These are phyloP conservation scores for Cenopis cana DNA, from an alignment of 2,888 invertebrate genomes.

Conservation along the genomic window DNA sequence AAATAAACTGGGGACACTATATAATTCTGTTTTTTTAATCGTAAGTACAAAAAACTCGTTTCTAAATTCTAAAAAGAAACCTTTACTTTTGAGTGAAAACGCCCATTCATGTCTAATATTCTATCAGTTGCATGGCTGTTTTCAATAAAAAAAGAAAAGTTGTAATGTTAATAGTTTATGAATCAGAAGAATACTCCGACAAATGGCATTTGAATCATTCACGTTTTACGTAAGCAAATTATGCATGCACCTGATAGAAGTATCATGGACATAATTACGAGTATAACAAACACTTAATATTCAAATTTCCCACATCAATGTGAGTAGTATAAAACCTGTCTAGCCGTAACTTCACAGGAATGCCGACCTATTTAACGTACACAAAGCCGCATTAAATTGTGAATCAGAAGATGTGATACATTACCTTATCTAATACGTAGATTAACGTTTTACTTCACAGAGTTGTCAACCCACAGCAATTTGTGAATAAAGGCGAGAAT, in stretches of 20 bases:
- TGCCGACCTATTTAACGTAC: slow-evolving; percentile 11
- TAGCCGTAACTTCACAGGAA: slow-evolving; percentile 5
- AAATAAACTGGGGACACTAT: too few species aligned
- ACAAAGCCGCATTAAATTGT: background rate
- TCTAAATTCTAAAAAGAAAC: too few species aligned
- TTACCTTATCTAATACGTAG: too few species aligned
- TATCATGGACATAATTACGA: background rate
- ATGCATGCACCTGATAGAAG: background rate
- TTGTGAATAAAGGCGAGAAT: slow-evolving; percentile 64
- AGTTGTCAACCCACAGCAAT: slow-evolving; percentile 62
- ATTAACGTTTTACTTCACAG: slow-evolving; percentile 54
- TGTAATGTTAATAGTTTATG: too few species aligned
- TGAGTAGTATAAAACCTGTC: background rate
- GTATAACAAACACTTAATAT: background rate
- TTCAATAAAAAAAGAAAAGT: too few species aligned
- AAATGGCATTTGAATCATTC: background rate
- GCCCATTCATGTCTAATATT: too few species aligned
- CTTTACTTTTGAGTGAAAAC: too few species aligned
- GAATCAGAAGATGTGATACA: background rate
- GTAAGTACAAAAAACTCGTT: too few species aligned
- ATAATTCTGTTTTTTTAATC: too few species aligned
- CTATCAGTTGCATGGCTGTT: too few species aligned
- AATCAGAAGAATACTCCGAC: too few species aligned
- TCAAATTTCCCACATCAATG: background rate
- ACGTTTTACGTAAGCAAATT: background rate